A percentile compares a stretch with the other conserved stretches of the same genome.
These are phyloP conservation scores for Oxyteleia sp. DNA, from an alignment of 2,888 invertebrate species.

Conservation along the genomic window DNA sequence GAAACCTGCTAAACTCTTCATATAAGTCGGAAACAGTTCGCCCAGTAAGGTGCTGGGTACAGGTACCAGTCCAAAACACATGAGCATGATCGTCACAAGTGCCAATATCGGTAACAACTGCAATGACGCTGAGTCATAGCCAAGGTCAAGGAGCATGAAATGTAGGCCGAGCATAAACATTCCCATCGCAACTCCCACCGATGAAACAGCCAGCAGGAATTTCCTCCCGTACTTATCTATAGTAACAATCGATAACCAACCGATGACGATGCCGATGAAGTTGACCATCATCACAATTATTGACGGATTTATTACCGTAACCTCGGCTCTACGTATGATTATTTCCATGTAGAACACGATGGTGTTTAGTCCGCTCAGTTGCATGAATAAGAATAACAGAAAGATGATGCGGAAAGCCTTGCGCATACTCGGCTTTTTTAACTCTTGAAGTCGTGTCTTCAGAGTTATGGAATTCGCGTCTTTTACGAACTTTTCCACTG, in stretches of 20 bases:
- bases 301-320: too few relatives aligned
- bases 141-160: slow-evolving; percentile 75
- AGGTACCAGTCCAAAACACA: slow-evolving; percentile 71
- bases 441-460: too few relatives aligned
- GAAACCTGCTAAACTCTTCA: slow-evolving; percentile 81
- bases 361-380: too few relatives aligned
- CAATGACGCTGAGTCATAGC: slow-evolving; percentile 65
- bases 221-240: slow-evolving; percentile 62
- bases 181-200: slow-evolving; percentile 69
- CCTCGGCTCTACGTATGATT: too few relatives aligned
- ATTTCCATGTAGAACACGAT: too few relatives aligned
- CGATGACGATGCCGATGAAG: too few relatives aligned
- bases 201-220: slow-evolving; percentile 65
- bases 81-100: slow-evolving; percentile 74
- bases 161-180: slow-evolving; percentile 77
- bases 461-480: too few relatives aligned
- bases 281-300: too few relatives aligned
- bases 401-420: too few relatives aligned
- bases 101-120: slow-evolving; percentile 79
- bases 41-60: slow-evolving; percentile 81
- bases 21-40: slow-evolving; percentile 80
- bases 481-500: too few relatives aligned
- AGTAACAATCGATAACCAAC: slow-evolving; percentile 40
- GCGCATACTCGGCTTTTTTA: too few relatives aligned
- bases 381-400: too few relatives aligned